Evolutionary conservation across 2,888 invertebrate genomes (phyloP), one percentile per base, ranked within the genome.

Genomic region (Lasiommata megera): DNA sequence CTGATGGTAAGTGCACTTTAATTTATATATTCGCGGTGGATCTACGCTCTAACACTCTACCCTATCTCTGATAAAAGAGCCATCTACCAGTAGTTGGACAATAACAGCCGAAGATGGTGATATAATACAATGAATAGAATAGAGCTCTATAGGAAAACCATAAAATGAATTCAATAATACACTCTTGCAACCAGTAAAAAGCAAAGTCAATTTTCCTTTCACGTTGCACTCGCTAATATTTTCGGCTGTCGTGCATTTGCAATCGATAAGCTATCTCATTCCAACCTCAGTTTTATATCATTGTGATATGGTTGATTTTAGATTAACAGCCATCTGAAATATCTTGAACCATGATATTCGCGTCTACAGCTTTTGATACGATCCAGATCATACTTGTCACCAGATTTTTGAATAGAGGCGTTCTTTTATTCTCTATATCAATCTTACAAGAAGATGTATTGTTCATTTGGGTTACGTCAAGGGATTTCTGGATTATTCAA

Each of bases 221-320:
- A 16, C 38, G 14, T 51, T 38, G 51, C 51, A 51, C 16, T 51
- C 51, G 51, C 51, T 38, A 38, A 37, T 40, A 37, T 50, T 38
- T 51, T 28, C 51, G 28, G 28, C 46, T 46, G 46, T 16, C 46
- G 51, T 40, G 37, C 51, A 38, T 16, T 48, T 51, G 28, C 38
- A 51, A 40, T 40, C 51, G 51, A 51, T 50, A 47, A 47, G 34
- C n/a, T 28, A 50, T 28, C 23, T 50, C 14, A 38, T 1, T 7
- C 40, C 28, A 16, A 51, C 9, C 14, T 40, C 28, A 14, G n/a
- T n/a, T 40, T 38, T 38, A 28, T 14, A 6, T 1, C 12, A 7
- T 11, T 29, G 0, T 0, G 0, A 16, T 40, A 16, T 11, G 14
- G 40, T 29, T 7, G 14, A 40, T 38, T 38, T 40, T 29, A 29